Percentiles rank a stretch among this genome's conserved stretches.
Conservation (phyloP, 2,113 vertebrate species). For the Craseonycteris thonglongyai region DNA sequence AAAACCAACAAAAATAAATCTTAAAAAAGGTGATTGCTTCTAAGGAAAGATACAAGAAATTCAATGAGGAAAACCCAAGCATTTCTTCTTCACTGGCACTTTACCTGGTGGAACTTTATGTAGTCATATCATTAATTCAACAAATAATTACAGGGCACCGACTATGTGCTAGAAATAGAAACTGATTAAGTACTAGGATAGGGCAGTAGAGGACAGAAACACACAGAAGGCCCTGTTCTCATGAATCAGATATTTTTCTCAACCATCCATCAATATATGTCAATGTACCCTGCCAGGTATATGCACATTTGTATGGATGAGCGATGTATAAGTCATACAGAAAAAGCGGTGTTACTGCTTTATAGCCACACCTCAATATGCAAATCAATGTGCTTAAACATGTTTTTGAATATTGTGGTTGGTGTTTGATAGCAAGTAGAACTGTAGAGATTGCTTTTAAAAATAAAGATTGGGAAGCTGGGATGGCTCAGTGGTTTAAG, state of each 20-base stretch:
- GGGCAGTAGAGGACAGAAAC: background rate
- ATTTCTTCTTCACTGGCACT: background rate
- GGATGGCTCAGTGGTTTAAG: no score
- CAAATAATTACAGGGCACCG: background rate
- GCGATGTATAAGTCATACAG: background rate
- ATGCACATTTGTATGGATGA: background rate
- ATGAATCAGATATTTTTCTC: background rate
- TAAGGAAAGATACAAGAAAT: background rate
- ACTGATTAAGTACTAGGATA: background rate
- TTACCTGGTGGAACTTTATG: background rate
- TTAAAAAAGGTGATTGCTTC: background rate
- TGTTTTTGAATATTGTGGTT: background rate
- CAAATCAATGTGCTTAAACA: slow-evolving; percentile 25
- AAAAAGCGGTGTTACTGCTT: background rate
- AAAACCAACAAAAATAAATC: no score
- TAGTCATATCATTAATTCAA: background rate
- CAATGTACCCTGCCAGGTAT: background rate
- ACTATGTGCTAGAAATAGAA: background rate
- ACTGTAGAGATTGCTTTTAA: background rate
- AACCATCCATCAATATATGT: background rate
- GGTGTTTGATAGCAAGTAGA: background rate
- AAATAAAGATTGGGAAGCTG: no score
- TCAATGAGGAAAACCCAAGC: background rate
- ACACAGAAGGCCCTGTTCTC: background rate
- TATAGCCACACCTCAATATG: background rate